Conservation (phyloP, 2,797 vertebrate genomes). For the Sebastes steindachneri region DNA sequence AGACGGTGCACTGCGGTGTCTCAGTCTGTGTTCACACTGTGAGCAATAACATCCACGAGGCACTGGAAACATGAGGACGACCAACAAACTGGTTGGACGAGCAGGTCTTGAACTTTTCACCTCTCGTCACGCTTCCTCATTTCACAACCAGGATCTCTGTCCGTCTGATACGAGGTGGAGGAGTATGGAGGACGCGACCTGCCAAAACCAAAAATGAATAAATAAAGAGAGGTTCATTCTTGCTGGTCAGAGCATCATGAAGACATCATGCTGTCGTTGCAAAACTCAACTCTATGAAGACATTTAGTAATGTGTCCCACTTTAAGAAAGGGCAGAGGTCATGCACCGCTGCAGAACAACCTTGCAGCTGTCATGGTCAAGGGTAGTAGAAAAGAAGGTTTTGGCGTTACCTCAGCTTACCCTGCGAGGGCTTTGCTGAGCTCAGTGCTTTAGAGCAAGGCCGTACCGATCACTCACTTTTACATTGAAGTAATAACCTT, state of each 20-base stretch:
- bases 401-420: neutral
- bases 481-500: conserved; percentile 32
- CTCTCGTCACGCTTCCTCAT: conserved; percentile 11
- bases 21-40: conserved; percentile 48
- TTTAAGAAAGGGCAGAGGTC: conserved; percentile 20
- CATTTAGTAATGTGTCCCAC: neutral
- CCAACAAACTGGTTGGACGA: neutral
- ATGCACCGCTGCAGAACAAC: conserved; percentile 2
- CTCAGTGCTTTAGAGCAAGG: conserved; percentile 1
- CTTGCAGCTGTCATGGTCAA: conserved; percentile 29
- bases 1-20: conserved; percentile 63
- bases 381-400: neutral
- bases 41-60: conserved; percentile 41
- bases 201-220: no score
- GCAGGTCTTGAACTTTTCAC: conserved; percentile 32
- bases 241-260: neutral
- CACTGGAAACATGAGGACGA: conserved; percentile 8
- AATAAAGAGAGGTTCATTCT: neutral
- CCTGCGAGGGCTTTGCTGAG: conserved; percentile 47
- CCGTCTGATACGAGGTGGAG: neutral
- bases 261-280: neutral
- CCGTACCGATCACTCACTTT: neutral
- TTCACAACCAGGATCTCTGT: neutral
- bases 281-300: neutral
- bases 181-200: fast-evolving